Base-by-base conservation (phyloP, 2,113 vertebrate genomes). In the Phrynosoma platyrhinos region DNA sequence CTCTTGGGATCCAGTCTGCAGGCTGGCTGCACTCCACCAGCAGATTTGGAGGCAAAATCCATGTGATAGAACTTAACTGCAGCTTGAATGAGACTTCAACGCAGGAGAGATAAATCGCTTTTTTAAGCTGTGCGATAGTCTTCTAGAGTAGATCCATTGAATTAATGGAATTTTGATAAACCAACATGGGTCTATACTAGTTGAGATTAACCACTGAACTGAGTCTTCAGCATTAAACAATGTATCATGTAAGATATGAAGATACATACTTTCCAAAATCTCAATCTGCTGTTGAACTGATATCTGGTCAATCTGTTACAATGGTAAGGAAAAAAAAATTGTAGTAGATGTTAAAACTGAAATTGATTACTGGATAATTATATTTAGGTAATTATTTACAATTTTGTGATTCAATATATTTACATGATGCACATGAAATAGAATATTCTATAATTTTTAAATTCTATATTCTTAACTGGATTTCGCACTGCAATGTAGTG, bases 211-310 rank as follows among this genome's bases (percentile, higher is more conserved):
- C 5, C 47, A 47, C 47, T 47, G 47, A 47, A 47, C 47, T 47
- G 47, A 47, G 5, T 47, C 47, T 47, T 47, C 47, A 47, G 47
- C 7, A 27, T 25, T 5, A 2, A 53, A 30, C 30, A 79, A 79
- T 23, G 8, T 25, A 58, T 69, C 20, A 77, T 18, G 9, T 69
- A 87, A 23, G 42, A 80, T 9, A 58, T 53, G 82, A 84, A 82
- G 52, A 88, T 88, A 94, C 94, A 30, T 97, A 98, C 98, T 94
- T 97, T 98, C 98, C 68, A 98, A 86, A 64, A 97, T 88, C 58
- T 98, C 97, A 9, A 98, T 96, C 92, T 98, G 97, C 93, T 98
- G 98, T 96, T 98, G 97, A 94, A 98, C 95, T 21, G 98, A 98
- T 95, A 90, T 97, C 14, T 81, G 78, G 80, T 87, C 78, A 58